These are phyloP conservation scores for Zaprionus capensis DNA, from an alignment of 1,140 invertebrate species.

Conservation along the genomic window DNA sequence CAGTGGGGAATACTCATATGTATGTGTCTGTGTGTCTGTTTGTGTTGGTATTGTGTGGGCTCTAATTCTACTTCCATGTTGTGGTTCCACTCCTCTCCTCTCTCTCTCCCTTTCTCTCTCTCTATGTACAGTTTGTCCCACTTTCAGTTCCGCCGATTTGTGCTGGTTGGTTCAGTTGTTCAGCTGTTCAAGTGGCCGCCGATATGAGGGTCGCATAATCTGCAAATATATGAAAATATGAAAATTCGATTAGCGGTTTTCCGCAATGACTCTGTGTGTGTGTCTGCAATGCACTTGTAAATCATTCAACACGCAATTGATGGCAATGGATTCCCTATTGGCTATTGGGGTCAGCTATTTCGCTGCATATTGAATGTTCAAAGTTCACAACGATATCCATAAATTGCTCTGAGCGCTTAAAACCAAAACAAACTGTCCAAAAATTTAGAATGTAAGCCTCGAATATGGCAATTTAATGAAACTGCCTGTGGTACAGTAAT, in stretches of 20 bases:
- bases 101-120: background rate
- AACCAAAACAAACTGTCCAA: background rate
- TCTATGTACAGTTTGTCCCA: slow-evolving; percentile 68
- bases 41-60: slow-evolving; percentile 11
- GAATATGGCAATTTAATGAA: background rate
- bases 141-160: slow-evolving; percentile 63
- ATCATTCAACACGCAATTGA: slow-evolving; percentile 6
- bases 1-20: slow-evolving; percentile 8
- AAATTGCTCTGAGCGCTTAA: background rate
- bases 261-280: slow-evolving; percentile 8
- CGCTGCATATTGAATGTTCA: background rate
- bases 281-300: background rate
- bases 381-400: slow-evolving; percentile 12
- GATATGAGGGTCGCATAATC: slow-evolving; percentile 74
- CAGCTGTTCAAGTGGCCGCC: slow-evolving; percentile 58
- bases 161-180: slow-evolving; percentile 23
- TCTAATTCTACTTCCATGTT: slow-evolving; percentile 42
- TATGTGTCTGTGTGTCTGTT: slow-evolving; percentile 19
- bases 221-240: slow-evolving; percentile 71
- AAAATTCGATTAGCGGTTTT: slow-evolving; percentile 75
- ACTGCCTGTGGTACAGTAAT: background rate
- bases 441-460: background rate
- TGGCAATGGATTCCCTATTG: slow-evolving; percentile 7
- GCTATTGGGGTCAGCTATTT: slow-evolving; percentile 7
- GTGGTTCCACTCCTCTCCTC: slow-evolving; percentile 30